Evolutionary conservation across 2,888 invertebrate genomes (phyloP).

Genomic region (Mechanitis messenoides): DNA sequence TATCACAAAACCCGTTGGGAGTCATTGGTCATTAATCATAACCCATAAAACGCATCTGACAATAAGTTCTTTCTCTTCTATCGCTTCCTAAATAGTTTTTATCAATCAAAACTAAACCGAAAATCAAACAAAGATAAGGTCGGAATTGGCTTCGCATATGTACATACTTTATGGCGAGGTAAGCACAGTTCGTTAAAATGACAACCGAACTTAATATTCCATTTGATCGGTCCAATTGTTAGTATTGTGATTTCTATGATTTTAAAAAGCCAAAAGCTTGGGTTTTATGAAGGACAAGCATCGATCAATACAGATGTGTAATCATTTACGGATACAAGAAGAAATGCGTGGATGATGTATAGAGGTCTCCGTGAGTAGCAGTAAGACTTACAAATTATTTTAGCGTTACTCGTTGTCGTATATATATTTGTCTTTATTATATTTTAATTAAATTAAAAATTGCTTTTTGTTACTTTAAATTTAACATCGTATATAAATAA

Average conservation of each 20-base stretch:
- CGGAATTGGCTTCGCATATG: slow-evolving; percentile 28
- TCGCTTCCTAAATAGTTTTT: slow-evolving; percentile 52
- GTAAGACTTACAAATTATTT: neutral
- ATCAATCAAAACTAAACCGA: slow-evolving; percentile 34
- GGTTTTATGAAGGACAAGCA: slow-evolving; percentile 55
- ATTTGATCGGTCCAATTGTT: slow-evolving; percentile 76
- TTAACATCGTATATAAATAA: too few species aligned
- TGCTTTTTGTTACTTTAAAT: too few species aligned
- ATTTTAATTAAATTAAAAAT: too few species aligned
- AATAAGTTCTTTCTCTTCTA: slow-evolving; percentile 65
- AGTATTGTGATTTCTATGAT: slow-evolving; percentile 68
- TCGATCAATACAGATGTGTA: slow-evolving; percentile 52
- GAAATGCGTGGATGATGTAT: slow-evolving; percentile 57
- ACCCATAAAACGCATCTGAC: slow-evolving; percentile 74
- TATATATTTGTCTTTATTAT: too few species aligned
- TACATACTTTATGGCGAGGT: slow-evolving; percentile 39
- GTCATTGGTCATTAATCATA: slow-evolving; percentile 76
- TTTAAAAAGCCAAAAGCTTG: slow-evolving; percentile 60
- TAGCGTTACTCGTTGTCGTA: neutral
- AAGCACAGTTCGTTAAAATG: slow-evolving; percentile 68
- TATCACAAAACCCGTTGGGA: slow-evolving; percentile 75
- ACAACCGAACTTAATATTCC: slow-evolving; percentile 76
- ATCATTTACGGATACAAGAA: slow-evolving; percentile 25
- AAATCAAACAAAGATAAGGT: slow-evolving; percentile 28
- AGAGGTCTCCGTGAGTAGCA: slow-evolving; percentile 34